These are phyloP conservation scores for Apis dorsata DNA, from an alignment of 1,140 invertebrate genomes.

Conservation along the genomic window DNA sequence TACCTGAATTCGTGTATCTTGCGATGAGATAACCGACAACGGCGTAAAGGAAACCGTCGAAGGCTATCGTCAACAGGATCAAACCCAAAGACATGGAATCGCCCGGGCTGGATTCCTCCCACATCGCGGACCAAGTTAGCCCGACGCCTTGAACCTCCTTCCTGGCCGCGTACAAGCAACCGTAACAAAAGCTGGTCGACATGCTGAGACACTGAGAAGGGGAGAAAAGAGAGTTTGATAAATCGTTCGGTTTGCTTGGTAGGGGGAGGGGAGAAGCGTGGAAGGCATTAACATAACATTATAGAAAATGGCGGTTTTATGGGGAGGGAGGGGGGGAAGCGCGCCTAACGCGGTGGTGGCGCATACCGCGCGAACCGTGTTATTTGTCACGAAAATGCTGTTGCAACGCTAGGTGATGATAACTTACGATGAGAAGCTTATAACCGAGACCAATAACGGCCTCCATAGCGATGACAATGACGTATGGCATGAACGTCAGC, in stretches of 20 bases:
- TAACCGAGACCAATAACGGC: constrained; percentile 79
- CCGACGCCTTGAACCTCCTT: constrained; percentile 82
- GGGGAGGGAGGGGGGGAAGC: neutral
- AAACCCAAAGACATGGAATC: constrained; percentile 80
- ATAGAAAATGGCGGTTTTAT: constrained; percentile 10
- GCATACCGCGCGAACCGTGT: neutral
- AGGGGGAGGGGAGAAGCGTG: too few relatives aligned
- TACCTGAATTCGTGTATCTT: constrained; percentile 75
- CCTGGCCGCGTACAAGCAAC: constrained; percentile 81
- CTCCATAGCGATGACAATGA: constrained; percentile 84
- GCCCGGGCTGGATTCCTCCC: constrained; percentile 77
- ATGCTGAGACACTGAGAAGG: constrained; percentile 80
- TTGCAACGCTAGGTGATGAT: neutral
- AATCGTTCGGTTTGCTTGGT: neutral
- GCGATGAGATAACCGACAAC: constrained; percentile 71
- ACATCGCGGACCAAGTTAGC: constrained; percentile 78
- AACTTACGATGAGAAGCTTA: constrained; percentile 82
- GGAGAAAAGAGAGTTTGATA: neutral
- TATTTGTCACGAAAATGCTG: constrained; percentile 16
- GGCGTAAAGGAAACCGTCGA: constrained; percentile 75
- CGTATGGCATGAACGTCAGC: constrained; percentile 83
- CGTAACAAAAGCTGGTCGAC: constrained; percentile 84
- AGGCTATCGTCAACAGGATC: constrained; percentile 71
- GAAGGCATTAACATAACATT: neutral
- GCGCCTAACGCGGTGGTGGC: neutral